Evolutionary conservation across 1,140 invertebrate species (phyloP), one percentile per base, ranked within the genome.

Genomic region (Hormaphis cornu): DNA sequence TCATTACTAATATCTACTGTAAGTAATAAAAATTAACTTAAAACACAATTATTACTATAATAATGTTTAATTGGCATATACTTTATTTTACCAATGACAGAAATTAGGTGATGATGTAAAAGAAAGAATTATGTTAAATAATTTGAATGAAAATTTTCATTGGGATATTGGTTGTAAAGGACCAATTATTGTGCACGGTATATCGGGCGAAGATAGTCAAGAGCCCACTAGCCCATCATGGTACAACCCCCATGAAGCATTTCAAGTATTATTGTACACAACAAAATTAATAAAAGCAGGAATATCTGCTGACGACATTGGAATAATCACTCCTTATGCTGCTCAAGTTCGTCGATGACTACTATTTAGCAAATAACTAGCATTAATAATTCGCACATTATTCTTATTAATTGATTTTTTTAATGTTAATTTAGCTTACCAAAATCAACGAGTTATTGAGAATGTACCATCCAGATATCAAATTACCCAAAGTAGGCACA

Each of bases 301-400:
- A 30, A 71, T 95, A 10, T 75, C 72, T 4, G 77, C 83, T 53
- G 79, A 86, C 56, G 86, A 95, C 75, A 89, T 97, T 76, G 95
- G 95, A 6, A 88, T 98, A 71, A 91, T 98, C 66, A 90, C 93
- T 7, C 94, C 95, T 1, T 98, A 98, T 78, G 79, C 86, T 70
- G 91, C 91, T 78, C 95, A 98, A 83, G 91, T 91, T 77, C 76
- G 74, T 71, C n/a, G n/a, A n/a, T n/a, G n/a, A 46, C n/a, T 6
- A 33, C 9, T 48, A 58, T 28, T 35, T 59, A n/a, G n/a, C n/a
- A n/a, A n/a, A n/a, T n/a, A n/a, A 20, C 6, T 0, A 22, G 1
- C 24, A 5, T 22, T 4, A 6, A 50, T n/a, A 40, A 37, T 40
- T 1, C 7, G 10, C 24, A 24, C 3, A 9, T 24, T n/a, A 40